Evolutionary conservation across 1,140 invertebrate species (phyloP), one percentile per base, ranked within the genome.

Genomic region (Vanessa tameamea): DNA sequence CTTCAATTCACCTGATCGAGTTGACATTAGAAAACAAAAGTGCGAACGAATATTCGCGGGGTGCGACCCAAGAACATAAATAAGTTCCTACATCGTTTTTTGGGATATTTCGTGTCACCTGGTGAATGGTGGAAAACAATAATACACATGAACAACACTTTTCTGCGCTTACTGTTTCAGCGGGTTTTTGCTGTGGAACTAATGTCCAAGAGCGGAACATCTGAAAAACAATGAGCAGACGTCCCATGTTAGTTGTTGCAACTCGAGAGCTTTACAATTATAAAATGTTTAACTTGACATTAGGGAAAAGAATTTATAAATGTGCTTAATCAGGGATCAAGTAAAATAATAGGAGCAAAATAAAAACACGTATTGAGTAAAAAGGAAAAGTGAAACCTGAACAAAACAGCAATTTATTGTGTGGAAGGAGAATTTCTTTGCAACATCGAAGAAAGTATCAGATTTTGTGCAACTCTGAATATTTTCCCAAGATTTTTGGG

Each of bases 181-280:
- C 90, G 89, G 87, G 85, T 86, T 87, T 87, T 88, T 91, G 91
- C 85, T 84, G 91, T 87, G 86, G 86, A 91, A 91, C 84, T 89
- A 92, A 92, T 84, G 88, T 90, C 90, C 90, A 92, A 87, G 90
- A 90, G 81, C 88, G 87, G 86, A 92, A 87, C 81, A 92, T 92
- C 90, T 92, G 90, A 92, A 92, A 91, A 92, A 89, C 79, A 92
- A 92, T 75, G 88, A 92, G 86, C 86, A 92, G 87, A 91, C 83
- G 80, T 80, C 82, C 82, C 78, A 89, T 79, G 78, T 91, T 91
- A 91, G 84, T 90, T 84, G 85, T 83, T 84, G 85, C 83, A 83
- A 79, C 82, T 79, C 79, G 57, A 61, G 57, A 43, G 14, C 3
- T 61, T 61, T n/a, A 59, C 31, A 31, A 55, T 55, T 20, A 57